These are phyloP conservation scores for Anguilla pacifica DNA, from an alignment of 2,797 vertebrate genomes.

Conservation along the genomic window DNA sequence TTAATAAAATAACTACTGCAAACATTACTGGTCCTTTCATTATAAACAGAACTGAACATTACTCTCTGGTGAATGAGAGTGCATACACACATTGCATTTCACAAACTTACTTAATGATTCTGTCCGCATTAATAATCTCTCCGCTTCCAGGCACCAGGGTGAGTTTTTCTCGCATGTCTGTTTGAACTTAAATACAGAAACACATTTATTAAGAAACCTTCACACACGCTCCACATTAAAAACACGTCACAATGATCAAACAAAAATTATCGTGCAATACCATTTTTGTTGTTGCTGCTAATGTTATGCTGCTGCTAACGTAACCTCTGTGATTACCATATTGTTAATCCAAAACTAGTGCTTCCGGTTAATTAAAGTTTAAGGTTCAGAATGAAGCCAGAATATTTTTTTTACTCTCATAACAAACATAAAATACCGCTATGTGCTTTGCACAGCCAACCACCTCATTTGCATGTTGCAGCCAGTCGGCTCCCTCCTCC, in stretches of 20 bases:
- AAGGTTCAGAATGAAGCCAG: too few species aligned
- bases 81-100: not conserved
- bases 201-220: not conserved
- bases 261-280: too few species aligned
- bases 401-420: too few species aligned
- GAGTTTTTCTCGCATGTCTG: conserved; percentile 63
- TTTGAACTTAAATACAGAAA: conserved; percentile 28
- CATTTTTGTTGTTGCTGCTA: not conserved
- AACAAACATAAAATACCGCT: too few species aligned
- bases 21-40: not conserved
- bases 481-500: too few species aligned
- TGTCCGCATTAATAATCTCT: conserved; percentile 83
- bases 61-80: not conserved
- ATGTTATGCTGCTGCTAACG: not conserved
- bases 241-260: not conserved
- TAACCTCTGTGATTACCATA: too few species aligned
- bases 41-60: not conserved
- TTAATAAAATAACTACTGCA: not conserved
- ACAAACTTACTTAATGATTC: conserved; percentile 87
- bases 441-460: too few species aligned
- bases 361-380: too few species aligned
- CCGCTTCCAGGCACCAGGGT: conserved; percentile 86
- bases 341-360: too few species aligned
- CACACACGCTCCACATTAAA: not conserved
- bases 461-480: too few species aligned